phyloP scores from a whole-genome alignment of 2,113 vertebrate species.

The Ramphastos sulfuratus region DNA sequence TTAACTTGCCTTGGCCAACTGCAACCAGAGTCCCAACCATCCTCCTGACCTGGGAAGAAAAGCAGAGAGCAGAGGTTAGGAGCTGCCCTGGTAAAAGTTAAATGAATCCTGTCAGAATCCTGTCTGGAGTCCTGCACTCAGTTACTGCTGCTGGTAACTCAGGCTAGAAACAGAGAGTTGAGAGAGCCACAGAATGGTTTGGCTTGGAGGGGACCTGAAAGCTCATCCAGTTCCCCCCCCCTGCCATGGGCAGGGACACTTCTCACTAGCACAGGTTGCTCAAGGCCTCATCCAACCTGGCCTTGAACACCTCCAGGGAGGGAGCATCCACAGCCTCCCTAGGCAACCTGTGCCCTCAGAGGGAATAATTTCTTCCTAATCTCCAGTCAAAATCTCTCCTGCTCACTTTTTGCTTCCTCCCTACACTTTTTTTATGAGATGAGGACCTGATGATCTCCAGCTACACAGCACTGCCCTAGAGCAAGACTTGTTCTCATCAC shows the following conservation, averaged over 20 bases:
- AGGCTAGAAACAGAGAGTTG: neutral
- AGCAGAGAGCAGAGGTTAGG: neutral
- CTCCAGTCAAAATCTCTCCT: too few species aligned
- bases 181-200: too few species aligned
- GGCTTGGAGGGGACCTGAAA: too few species aligned
- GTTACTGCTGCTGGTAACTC: neutral
- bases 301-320: too few species aligned
- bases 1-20: slow-evolving; percentile 79
- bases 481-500: neutral
- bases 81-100: neutral
- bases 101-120: too few species aligned
- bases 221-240: too few species aligned
- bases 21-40: slow-evolving; percentile 88
- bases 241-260: too few species aligned
- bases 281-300: too few species aligned
- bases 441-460: neutral
- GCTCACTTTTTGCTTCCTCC: neutral
- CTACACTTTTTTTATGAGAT: rapidly evolving
- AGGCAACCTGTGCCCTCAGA: too few species aligned
- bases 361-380: too few species aligned
- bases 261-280: too few species aligned
- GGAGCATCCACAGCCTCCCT: too few species aligned
- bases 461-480: neutral
- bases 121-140: neutral
- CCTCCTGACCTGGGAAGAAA: slow-evolving; percentile 81